Evolutionary conservation across 92 coral and sea anemone genomes (phyloP), one percentile per base, ranked within the genome.

Genomic region (Ricordea florida): DNA sequence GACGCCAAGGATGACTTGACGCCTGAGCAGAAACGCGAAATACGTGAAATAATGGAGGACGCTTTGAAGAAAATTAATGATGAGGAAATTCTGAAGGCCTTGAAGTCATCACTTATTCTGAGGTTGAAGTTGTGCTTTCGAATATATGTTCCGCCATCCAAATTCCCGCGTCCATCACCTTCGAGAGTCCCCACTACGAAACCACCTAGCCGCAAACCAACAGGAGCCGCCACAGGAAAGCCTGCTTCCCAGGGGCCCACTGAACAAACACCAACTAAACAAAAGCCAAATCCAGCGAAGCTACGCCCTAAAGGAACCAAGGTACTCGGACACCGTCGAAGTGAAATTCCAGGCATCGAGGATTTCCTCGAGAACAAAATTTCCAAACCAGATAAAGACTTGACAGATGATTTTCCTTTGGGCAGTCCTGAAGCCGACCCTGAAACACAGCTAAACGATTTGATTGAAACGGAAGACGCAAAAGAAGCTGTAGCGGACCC

Each of bases 91-190:
- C 16, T 67, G 8, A n/a, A 24, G 2, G 48, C 36, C 25, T 51
- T 67, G 74, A 67, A 34, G 17, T 21, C 35, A n/a, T 67, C 74
- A 16, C 7, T 67, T 24, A 35, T 18, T 3, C 15, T 67, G 34
- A 15, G 45, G 4, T 35, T 67, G n/a, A 67, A 49, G 22, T 34
- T 67, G 1, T 67, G 74, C 30, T 36, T 67, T 27, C 16, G 22
- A 22, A 30, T 37, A 21, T 51, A 25, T 51, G 47, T 40, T 15
- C 34, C 17, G 4, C 13, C 36, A 11, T 23, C 18, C 1, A 33
- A 4, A 4, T 15, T 24, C 38, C 23, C 10, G n/a, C 17, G 15
- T n/a, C 25, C 22, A 9, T 0, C 6, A 14, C 29, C 3, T 41
- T 29, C 20, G 22, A 23, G 22, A 36, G 24, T 23, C 26, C 38